Conservation (phyloP, 2,113 vertebrate genomes). For the Menura novaehollandiae region DNA sequence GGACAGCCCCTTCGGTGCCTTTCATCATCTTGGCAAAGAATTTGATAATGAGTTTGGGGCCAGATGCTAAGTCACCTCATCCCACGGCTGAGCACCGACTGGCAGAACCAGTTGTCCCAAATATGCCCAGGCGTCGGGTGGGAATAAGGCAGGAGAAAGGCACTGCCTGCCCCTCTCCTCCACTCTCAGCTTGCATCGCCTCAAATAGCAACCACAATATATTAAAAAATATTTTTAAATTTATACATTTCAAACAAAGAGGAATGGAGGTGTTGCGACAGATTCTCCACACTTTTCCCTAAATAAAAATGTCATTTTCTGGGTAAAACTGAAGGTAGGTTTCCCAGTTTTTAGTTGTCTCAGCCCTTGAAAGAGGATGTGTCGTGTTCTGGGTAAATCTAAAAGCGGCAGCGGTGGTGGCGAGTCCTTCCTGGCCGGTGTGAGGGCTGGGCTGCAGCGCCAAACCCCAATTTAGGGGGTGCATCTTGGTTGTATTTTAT, state of each 20-base stretch:
- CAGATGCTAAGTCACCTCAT: constrained; percentile 24
- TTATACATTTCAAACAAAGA: not conserved
- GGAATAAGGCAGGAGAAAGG: constrained; percentile 31
- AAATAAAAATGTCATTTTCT: not conserved
- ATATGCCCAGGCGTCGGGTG: not conserved
- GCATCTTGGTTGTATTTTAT: not conserved
- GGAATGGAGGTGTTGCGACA: accelerated
- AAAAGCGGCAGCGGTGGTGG: not conserved
- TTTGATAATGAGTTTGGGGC: constrained; percentile 31
- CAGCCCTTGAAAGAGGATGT: not conserved
- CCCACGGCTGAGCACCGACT: not conserved
- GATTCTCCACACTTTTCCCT: not conserved
- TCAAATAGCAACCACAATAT: not conserved
- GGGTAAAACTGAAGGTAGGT: not conserved
- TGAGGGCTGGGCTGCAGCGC: accelerated
- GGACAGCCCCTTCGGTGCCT: constrained; percentile 19
- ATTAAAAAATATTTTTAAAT: not conserved
- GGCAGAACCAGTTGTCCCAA: constrained; percentile 41
- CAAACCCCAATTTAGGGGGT: not conserved
- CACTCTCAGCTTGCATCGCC: not conserved
- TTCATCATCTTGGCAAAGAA: constrained; percentile 31
- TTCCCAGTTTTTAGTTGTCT: not conserved
- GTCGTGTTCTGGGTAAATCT: not conserved
- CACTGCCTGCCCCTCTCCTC: not conserved
- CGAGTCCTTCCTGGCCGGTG: accelerated